Evolutionary conservation across 2,888 invertebrate species (phyloP), one percentile per base, ranked within the genome.

Genomic region (Pachliopta kotzebuea): DNA sequence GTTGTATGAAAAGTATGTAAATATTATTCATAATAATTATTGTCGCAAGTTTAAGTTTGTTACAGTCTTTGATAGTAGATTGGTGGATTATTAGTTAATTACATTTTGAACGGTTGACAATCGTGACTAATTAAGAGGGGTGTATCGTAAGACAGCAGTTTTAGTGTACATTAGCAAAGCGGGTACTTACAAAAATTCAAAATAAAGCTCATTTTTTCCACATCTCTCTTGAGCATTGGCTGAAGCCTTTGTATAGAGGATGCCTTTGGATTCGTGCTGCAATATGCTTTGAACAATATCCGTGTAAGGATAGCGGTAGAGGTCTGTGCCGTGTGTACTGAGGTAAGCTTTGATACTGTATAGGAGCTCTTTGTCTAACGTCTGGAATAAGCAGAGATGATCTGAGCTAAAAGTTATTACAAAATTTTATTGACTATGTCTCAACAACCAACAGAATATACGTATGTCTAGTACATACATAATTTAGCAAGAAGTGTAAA

Each of bases 261-360:
- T 86, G 26, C 93, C 94, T 64, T 90, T 88, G 42, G 88, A 84
- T n/a, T 93, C 92, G 76, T 95, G 92, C 72, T 94, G 94, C 26
- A 96, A 83, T 4, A 94, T 95, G 70, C 95, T 93, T 77, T 96
- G 96, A 21, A 96, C 83, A 54, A 96, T 93, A 77, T 95, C 94
- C 0, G 94, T 93, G 68, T 90, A 90, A 8, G 92, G 91, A 71
- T 94, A 94, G 63, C 93, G 92, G 70, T 93, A 93, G 56, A 96
- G 83, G 67, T 94, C 92, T 26, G 93, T 92, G 2, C 95, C 94
- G 71, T 94, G 92, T 3, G 92, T 91, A 71, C 92, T 91, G 20
- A 96, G 85, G 80, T 95, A 96, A 49, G 85, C 88, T 76, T 92
- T 92, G 64, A 94, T 89, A 71, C 93, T 93, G 61, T 77, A 75